These are phyloP conservation scores for Oreochromis tanganicae DNA, from an alignment of 2,113 vertebrate genomes.

Conservation along the genomic window DNA sequence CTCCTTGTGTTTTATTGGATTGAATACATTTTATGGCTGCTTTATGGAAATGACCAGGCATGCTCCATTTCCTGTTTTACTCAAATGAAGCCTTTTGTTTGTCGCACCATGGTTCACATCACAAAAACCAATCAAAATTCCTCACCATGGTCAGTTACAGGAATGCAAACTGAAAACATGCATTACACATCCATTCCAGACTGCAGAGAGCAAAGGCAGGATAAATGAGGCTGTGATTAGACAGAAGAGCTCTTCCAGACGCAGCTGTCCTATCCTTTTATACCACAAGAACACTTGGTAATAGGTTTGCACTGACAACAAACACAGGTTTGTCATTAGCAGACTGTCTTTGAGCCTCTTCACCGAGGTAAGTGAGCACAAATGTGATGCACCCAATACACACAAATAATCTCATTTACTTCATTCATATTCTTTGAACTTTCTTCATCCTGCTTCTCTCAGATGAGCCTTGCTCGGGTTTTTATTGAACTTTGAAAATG, in stretches of 20 bases:
- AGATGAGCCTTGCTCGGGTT: neutral
- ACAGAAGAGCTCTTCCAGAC: conserved; percentile 34
- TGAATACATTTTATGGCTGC: conserved; percentile 39
- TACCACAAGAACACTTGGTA: conserved; percentile 39
- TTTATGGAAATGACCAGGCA: conserved; percentile 41
- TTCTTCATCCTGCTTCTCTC: neutral
- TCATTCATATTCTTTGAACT: conserved; percentile 13
- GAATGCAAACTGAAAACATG: conserved; percentile 40
- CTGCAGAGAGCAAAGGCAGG: conserved; percentile 16
- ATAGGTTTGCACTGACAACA: conserved; percentile 50
- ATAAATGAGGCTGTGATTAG: conserved; percentile 59
- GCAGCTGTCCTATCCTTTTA: conserved; percentile 46
- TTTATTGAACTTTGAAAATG: conserved; percentile 5
- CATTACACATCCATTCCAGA: conserved; percentile 25
- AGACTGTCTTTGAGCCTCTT: conserved; percentile 25
- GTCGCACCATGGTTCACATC: conserved; percentile 1
- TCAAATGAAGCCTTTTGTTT: conserved; percentile 35
- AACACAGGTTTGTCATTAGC: conserved; percentile 52
- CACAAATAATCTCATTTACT: conserved; percentile 36
- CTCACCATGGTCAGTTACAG: conserved; percentile 6
- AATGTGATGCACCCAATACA: conserved; percentile 5
- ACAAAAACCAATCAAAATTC: conserved; percentile 29
- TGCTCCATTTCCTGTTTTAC: conserved; percentile 32
- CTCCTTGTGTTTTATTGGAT: conserved; percentile 47
- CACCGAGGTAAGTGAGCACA: conserved; percentile 37